Percentiles rank a stretch among this genome's conserved stretches.
Conservation (phyloP, 1,140 invertebrate genomes). For the Panonychus citri region DNA sequence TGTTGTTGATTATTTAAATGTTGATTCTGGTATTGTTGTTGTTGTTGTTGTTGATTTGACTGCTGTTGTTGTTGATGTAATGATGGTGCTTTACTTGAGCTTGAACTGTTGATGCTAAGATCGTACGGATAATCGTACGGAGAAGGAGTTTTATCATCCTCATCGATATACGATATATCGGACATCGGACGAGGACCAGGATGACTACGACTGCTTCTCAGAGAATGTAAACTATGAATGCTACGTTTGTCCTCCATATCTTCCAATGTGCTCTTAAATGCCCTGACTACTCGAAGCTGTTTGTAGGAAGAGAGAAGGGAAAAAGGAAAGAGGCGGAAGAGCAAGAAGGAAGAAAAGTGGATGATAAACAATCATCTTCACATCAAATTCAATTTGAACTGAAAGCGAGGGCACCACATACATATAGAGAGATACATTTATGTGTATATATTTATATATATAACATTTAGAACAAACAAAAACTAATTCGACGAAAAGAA, state of each 20-base stretch:
- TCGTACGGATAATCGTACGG: slow-evolving; percentile 17
- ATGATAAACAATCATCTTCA: slow-evolving; percentile 4
- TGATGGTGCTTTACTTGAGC: neutral
- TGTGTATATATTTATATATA: too few species aligned
- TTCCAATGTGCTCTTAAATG: slow-evolving; percentile 98
- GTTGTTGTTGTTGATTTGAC: too few species aligned
- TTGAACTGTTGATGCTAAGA: neutral
- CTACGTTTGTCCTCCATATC: slow-evolving; percentile 96
- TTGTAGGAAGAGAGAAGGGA: slow-evolving; percentile 31
- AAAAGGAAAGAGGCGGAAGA: slow-evolving; percentile 13
- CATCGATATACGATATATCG: slow-evolving; percentile 22
- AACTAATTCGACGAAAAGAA: too few species aligned
- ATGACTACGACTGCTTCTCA: slow-evolving; percentile 60
- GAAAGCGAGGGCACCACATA: neutral
- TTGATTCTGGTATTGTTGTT: too few species aligned
- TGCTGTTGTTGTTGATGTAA: neutral
- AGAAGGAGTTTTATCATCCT: slow-evolving; percentile 29
- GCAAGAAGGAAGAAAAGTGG: slow-evolving; percentile 8
- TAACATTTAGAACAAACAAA: too few species aligned
- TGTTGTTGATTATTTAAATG: neutral
- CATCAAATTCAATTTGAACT: neutral
- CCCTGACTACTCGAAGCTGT: slow-evolving; percentile 98
- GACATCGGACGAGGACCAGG: slow-evolving; percentile 45
- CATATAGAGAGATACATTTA: neutral
- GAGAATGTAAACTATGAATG: slow-evolving; percentile 86